A percentile compares a stretch with the other conserved stretches of the same genome.
These are phyloP conservation scores for Drosophila imparisetae DNA, from an alignment of 2,888 invertebrate genomes.

Conservation along the genomic window DNA sequence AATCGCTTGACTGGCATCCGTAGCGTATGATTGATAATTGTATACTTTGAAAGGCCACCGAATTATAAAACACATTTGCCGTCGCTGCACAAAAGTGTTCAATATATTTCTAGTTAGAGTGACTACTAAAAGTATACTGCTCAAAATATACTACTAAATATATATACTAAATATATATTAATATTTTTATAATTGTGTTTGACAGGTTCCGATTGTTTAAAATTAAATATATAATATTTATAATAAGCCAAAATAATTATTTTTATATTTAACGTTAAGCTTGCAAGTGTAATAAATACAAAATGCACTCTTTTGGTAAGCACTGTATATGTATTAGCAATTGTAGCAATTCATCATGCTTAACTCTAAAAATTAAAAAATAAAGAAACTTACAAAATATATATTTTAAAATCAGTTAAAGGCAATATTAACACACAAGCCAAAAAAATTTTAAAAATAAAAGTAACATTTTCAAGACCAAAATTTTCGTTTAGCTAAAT, in stretches of 20 bases:
- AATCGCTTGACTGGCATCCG: constrained; percentile 38
- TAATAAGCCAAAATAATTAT: background rate
- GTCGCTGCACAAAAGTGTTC: constrained; percentile 28
- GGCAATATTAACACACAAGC: constrained; percentile 8
- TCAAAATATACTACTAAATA: background rate
- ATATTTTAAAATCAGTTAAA: constrained; percentile 15
- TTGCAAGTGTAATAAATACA: background rate
- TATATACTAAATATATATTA: too few relatives aligned
- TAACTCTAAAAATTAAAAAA: background rate
- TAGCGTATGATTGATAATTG: constrained; percentile 73
- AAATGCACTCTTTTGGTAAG: background rate
- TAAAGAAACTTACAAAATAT: background rate
- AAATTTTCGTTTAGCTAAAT: background rate
- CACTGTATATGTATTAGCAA: constrained; percentile 8
- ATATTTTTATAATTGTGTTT: background rate
- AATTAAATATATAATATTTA: background rate
- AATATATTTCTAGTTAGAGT: constrained; percentile 10
- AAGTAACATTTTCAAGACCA: background rate
- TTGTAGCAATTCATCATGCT: constrained; percentile 33
- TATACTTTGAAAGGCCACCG: constrained; percentile 56
- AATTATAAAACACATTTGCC: constrained; percentile 43
- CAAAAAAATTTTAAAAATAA: background rate
- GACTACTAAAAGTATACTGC: constrained; percentile 9
- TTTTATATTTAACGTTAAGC: background rate
- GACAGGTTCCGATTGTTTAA: background rate